Conservation (phyloP, 2,113 vertebrate genomes). For the Xerus inauris region DNA sequence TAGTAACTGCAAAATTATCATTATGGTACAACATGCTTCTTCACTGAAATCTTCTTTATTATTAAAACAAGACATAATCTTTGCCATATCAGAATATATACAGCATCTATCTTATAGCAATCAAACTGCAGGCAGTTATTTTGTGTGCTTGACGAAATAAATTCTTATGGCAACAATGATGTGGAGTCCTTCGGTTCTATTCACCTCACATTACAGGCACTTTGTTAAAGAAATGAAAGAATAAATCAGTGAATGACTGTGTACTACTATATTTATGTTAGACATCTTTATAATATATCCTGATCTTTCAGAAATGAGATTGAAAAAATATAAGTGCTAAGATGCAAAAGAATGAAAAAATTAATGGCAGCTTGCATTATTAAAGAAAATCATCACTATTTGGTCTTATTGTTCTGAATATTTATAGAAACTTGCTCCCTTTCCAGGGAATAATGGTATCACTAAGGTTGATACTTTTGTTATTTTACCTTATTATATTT, state of each 20-base stretch:
- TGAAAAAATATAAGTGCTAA: background rate
- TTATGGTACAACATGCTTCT: background rate
- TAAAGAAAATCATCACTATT: background rate
- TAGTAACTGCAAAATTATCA: background rate
- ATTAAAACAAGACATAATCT: background rate
- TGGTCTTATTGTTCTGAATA: background rate
- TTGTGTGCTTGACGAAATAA: background rate
- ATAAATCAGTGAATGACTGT: background rate
- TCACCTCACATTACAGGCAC: background rate
- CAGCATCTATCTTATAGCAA: background rate
- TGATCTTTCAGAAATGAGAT: background rate
- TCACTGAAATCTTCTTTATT: background rate
- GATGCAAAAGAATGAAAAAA: background rate
- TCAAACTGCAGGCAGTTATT: background rate
- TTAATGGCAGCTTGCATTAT: background rate
- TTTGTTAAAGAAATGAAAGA: background rate
- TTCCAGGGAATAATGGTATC: background rate
- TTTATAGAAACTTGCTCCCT: background rate
- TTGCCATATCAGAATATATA: background rate
- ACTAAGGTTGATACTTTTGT: background rate
- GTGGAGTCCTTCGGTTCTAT: background rate
- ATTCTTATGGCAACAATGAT: background rate
- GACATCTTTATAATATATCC: background rate
- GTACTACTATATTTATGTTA: background rate
- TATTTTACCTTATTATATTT: background rate